Evolutionary conservation across 2,888 invertebrate genomes (phyloP), one percentile per base, ranked within the genome.

Genomic region (Cetonia aurata): DNA sequence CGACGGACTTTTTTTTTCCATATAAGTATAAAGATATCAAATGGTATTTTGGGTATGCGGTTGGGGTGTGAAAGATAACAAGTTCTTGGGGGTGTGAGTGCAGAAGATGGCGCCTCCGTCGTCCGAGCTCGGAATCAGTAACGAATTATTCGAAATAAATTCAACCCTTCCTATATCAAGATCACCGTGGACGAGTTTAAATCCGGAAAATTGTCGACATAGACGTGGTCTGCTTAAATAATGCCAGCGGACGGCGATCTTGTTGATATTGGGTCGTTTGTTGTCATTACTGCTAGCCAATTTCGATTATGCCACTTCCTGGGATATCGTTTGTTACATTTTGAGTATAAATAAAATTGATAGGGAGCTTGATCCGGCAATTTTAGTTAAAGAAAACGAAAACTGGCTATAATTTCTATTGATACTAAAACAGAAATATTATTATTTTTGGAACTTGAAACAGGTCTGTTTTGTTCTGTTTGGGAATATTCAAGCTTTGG

Each of bases 1-100:
- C 37, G 52, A 42, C 60, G 50, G 62, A 50, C 44, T 69, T 69
- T n/a, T 25, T 25, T 66, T 62, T 57, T 55, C 44, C 62, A 62
- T 33, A 62, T 62, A 48, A 62, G 62, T 62, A 62, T 62, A 62
- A 62, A 62, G 62, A 62, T 62, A 62, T 62, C 62, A 48, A 62
- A 48, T 12, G 19, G 48, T 48, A 62, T 62, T 62, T 25, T n/a
- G 17, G 48, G 15, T 62, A 50, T 62, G 48, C 33, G 48, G 62
- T 48, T 44, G 13, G 15, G 48, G 19, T 17, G 31, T 15, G 48
- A 33, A 48, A 62, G 48, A 62, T 62, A 62, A 62, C 62, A 31
- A 33, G 48, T 33, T 48, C 48, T 56, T 53, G 13, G 53, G 31
- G 9, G 15, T 13, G 48, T 1, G 13, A 25, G 31, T 33, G 3